Evolutionary conservation across 2,113 vertebrate species (phyloP).

Genomic region (Brachyistius frenatus): DNA sequence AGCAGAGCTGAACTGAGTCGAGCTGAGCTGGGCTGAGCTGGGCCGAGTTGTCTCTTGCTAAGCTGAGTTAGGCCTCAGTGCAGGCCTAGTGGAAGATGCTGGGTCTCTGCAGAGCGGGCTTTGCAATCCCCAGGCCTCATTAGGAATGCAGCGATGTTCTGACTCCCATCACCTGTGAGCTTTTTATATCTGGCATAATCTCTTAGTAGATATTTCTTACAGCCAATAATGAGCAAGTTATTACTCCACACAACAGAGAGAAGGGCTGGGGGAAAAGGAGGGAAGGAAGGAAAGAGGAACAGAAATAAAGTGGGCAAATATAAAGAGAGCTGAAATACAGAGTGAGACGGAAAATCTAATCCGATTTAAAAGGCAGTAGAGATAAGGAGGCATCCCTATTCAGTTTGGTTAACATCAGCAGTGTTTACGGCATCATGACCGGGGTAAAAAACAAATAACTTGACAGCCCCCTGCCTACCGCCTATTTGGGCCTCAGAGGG

Average conservation of each 20-base stretch:
- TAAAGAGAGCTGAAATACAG: conserved; percentile 41
- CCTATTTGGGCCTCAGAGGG: conserved; percentile 45
- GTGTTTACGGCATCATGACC: conserved; percentile 61
- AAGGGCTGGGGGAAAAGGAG: conserved; percentile 15
- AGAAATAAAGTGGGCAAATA: conserved; percentile 18
- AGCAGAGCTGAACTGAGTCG: conserved; percentile 50
- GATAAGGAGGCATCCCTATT: conserved; percentile 40
- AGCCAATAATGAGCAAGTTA: conserved; percentile 84
- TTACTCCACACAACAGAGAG: conserved; percentile 77
- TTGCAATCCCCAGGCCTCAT: conserved; percentile 76
- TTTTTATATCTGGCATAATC: conserved; percentile 84
- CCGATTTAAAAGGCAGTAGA: conserved; percentile 38
- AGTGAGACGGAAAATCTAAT: conserved; percentile 29
- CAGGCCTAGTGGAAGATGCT: conserved; percentile 51
- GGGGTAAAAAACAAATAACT: conserved; percentile 71
- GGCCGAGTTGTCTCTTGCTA: conserved; percentile 41
- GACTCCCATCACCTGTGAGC: conserved; percentile 78
- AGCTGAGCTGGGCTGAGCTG: conserved; percentile 47
- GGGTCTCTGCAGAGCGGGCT: conserved; percentile 60
- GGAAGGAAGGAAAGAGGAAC: neutral
- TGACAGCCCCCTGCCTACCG: conserved; percentile 58
- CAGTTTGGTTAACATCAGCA: conserved; percentile 64
- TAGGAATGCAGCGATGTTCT: conserved; percentile 78
- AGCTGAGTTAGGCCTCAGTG: conserved; percentile 56
- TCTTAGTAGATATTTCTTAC: conserved; percentile 82